These are phyloP conservation scores for Phaonia tiefii DNA, from an alignment of 2,888 invertebrate species.

Conservation along the genomic window DNA sequence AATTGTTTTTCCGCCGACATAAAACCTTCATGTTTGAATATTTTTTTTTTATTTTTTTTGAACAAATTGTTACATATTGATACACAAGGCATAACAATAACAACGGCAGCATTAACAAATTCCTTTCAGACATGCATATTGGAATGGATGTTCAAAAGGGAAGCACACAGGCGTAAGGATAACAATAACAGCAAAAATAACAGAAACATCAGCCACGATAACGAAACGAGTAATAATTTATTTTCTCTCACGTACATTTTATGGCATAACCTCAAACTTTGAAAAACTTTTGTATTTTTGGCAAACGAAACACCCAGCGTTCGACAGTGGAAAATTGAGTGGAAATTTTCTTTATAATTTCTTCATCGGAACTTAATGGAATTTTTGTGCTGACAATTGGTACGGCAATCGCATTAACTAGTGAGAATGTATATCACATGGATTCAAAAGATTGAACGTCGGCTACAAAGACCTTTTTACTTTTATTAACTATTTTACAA, in stretches of 20 bases:
- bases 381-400: too few relatives aligned
- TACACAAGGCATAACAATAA: constrained; percentile 17
- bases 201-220: background rate
- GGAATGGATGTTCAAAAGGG: background rate
- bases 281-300: constrained; percentile 23
- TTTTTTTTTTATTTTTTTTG: constrained; percentile 26
- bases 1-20: background rate
- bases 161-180: background rate
- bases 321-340: too few relatives aligned
- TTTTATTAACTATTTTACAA: too few relatives aligned
- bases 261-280: constrained; percentile 44
- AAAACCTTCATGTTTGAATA: constrained; percentile 8
- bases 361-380: too few relatives aligned
- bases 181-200: background rate
- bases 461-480: too few relatives aligned
- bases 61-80: constrained; percentile 57
- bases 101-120: constrained; percentile 6
- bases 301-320: too few relatives aligned
- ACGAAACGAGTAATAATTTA: constrained; percentile 47
- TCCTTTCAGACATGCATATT: constrained; percentile 26
- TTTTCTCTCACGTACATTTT: constrained; percentile 55
- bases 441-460: too few relatives aligned
- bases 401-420: too few relatives aligned
- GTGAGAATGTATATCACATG: too few relatives aligned
- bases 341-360: too few relatives aligned